Evolutionary conservation across 2,888 invertebrate genomes (phyloP), one percentile per base, ranked within the genome.

Genomic region (Temnothorax ravouxi): DNA sequence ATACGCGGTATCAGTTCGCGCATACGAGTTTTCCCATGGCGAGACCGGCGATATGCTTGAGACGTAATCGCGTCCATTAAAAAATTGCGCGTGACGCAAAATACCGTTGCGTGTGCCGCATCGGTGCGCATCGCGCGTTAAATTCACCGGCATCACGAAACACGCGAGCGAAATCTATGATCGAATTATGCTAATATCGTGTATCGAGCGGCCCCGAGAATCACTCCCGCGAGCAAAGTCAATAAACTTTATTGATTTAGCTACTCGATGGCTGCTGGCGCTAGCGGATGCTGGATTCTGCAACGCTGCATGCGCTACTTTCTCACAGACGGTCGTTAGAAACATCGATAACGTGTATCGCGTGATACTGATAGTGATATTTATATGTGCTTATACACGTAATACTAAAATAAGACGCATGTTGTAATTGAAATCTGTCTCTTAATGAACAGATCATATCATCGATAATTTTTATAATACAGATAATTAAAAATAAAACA

Each of bases 241-340:
- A 77, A 77, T 77, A 77, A 77, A 77, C 77, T 29, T 44, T 41
- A 41, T 77, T 67, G 77, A 77, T 77, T 77, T 56, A 77, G 77
- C 44, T 67, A 67, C 34, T 67, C 29, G 41, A 2, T 38, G 21
- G 38, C 50, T 72, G 56, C 56, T 3, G 25, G 41, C 38, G 64
- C 13, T 38, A 18, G n/a, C 67, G 54, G 38, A 77, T 67, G n/a
- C 29, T 56, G 54, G 3, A 52, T 54, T 77, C 54, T 25, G 13
- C 77, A 67, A 44, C 44, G 44, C 8, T 54, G 52, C 76, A 29
- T 54, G 52, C 76, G 41, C 56, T 54, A 56, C 44, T 56, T 67
- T 54, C 29, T 56, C 29, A 67, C 21, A n/a, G 29, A 6, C n/a
- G 6, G 9, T 77, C 67, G 15, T 77, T 67, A 67, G 41, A n/a